Percentiles rank a stretch among this genome's conserved stretches.
These are phyloP conservation scores for Spondyliosoma cantharus DNA, from an alignment of 2,797 vertebrate species.

Conservation along the genomic window DNA sequence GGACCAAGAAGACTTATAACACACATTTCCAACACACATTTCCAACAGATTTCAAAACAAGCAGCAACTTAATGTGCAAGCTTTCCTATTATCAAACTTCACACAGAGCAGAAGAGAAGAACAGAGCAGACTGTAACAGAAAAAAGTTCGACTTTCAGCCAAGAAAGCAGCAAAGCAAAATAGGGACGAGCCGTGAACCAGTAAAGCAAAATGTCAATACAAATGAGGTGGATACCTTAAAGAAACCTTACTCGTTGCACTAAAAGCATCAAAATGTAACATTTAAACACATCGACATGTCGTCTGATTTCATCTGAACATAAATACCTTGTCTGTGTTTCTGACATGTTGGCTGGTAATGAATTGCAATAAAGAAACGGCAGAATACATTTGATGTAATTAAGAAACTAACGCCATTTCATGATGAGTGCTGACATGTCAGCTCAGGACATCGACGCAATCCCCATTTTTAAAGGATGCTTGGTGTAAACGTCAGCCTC, in stretches of 20 bases:
- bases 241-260: neutral
- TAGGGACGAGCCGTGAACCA: neutral
- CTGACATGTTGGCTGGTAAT: neutral
- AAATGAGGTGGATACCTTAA: neutral
- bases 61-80: neutral
- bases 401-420: too few relatives aligned
- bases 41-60: conserved; percentile 5
- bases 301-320: neutral
- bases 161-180: conserved; percentile 8
- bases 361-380: neutral
- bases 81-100: neutral
- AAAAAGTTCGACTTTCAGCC: neutral
- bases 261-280: neutral
- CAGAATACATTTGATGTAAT: too few relatives aligned
- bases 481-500: neutral
- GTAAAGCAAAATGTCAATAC: neutral
- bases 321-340: neutral
- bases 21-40: neutral
- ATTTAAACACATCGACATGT: neutral
- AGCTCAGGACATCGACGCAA: neutral
- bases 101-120: neutral
- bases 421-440: neutral
- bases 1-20: neutral
- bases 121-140: neutral
- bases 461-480: neutral